Base-by-base conservation (phyloP, 2,888 invertebrate genomes). In the Chalcis sispes region DNA sequence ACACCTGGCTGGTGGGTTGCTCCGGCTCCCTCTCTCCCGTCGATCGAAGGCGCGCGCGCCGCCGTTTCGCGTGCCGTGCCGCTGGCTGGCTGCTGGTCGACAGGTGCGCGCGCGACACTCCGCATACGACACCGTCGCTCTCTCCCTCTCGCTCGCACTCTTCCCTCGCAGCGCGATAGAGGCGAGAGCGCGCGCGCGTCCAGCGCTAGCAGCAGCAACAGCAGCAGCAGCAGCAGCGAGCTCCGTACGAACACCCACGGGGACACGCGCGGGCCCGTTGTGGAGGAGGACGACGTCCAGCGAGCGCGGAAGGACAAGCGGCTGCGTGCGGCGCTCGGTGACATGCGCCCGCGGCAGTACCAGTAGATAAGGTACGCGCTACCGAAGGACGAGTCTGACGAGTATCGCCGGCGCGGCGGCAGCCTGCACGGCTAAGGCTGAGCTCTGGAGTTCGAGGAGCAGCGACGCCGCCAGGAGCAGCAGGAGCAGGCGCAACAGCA, bases 1-100 rank as follows among this genome's bases (percentile, higher is more conserved):
- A 85, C 85, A 85, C 86, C 86, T 83, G 83, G 83, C 82, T 42
- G n/a, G n/a, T n/a, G n/a, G n/a, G n/a, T n/a, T 8, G 40, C 65
- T 48, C 18, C n/a, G 46, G 62, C 61, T 52, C 52, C 40, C 23
- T 56, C 32, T 56, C 32, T 46, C 66, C 40, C 58, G 32, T 20
- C 32, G 18, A 32, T 58, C 13, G 32, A 32, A 52, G 27, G 54
- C 27, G 66, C 27, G 23, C 20, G 29, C 36, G 25, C 52, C 48
- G 13, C 52, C 29, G 10, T 2, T 50, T 10, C 42, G 5, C 36
- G n/a, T n/a, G n/a, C n/a, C 4, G 29, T 27, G 40, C 32, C 36
- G 10, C 29, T 20, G 18, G 5, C 50, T 2, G 15, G 5, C 23
- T 20, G 25, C 54, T 27, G 32, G 20, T 32, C 32, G 64, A 54